Conservation (phyloP, 2,113 vertebrate genomes). For the Talpa occidentalis region DNA sequence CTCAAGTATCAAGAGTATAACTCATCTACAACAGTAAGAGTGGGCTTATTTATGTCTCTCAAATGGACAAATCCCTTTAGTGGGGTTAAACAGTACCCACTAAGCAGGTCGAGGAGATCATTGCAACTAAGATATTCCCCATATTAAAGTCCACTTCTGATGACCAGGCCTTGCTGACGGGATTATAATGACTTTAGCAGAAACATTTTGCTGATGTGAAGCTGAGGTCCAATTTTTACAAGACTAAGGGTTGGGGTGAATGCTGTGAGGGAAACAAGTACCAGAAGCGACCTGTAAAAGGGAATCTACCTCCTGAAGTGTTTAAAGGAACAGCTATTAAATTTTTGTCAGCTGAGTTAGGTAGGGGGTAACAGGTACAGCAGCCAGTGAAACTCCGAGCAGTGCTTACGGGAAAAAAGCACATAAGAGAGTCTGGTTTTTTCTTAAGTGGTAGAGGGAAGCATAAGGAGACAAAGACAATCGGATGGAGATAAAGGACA, state of each 20-base stretch:
- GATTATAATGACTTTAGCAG: conserved; percentile 18
- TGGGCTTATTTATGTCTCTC: not conserved
- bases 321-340: conserved; percentile 60
- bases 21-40: not conserved
- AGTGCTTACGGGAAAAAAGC: conserved; percentile 26
- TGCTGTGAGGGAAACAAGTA: conserved; percentile 37
- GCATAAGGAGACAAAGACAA: conserved; percentile 26
- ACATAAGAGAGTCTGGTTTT: not conserved
- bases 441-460: conserved; percentile 7
- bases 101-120: conserved; percentile 42
- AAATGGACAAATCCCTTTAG: not conserved
- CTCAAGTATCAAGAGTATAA: not conserved
- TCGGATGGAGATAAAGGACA: not conserved
- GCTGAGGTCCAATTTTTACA: conserved; percentile 43
- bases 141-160: not conserved
- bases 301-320: conserved; percentile 43
- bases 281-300: conserved; percentile 53
- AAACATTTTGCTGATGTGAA: conserved; percentile 35
- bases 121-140: not conserved
- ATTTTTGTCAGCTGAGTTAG: conserved; percentile 45
- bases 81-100: not conserved
- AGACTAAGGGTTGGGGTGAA: not conserved
- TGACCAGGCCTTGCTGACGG: not conserved
- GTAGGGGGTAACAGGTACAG: not conserved
- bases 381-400: conserved; percentile 51